Evolutionary conservation across 2,113 vertebrate genomes (phyloP).

Genomic region (Ciconia maguari): DNA sequence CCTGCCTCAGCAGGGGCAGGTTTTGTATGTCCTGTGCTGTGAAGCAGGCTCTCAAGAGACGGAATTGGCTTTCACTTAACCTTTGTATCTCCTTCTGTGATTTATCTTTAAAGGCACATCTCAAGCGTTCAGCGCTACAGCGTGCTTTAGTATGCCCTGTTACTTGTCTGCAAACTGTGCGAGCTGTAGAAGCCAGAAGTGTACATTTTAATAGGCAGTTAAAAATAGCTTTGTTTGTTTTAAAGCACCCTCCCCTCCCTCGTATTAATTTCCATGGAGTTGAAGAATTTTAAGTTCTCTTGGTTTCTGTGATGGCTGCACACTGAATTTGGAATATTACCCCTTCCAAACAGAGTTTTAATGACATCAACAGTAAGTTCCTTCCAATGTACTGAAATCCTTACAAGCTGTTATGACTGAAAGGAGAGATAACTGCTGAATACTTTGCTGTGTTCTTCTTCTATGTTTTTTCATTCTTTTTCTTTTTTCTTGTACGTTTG

Average conservation of each 20-base stretch:
- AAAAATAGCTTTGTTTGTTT: slow-evolving; percentile 24
- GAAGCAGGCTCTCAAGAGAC: background rate
- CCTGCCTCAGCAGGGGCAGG: background rate
- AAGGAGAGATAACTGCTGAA: background rate
- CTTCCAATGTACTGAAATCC: background rate
- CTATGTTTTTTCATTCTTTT: background rate
- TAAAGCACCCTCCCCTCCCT: background rate
- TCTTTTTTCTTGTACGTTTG: background rate
- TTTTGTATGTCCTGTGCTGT: background rate
- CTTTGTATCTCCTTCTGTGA: background rate
- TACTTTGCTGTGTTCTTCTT: background rate
- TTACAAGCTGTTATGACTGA: background rate
- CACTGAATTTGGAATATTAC: background rate
- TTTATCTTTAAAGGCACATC: background rate
- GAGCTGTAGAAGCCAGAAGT: background rate
- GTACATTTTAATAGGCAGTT: background rate
- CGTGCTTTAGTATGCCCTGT: background rate
- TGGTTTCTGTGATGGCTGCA: background rate
- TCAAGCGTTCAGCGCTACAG: background rate
- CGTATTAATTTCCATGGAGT: slow-evolving; percentile 67
- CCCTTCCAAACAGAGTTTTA: background rate
- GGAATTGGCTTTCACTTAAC: background rate
- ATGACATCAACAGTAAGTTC: slow-evolving; percentile 21
- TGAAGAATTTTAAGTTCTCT: slow-evolving; percentile 11
- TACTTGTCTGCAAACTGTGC: background rate